A percentile compares a stretch with the other conserved stretches of the same genome.
Conservation (phyloP, 2,888 invertebrate species). For the Chymomyza procnemis region DNA sequence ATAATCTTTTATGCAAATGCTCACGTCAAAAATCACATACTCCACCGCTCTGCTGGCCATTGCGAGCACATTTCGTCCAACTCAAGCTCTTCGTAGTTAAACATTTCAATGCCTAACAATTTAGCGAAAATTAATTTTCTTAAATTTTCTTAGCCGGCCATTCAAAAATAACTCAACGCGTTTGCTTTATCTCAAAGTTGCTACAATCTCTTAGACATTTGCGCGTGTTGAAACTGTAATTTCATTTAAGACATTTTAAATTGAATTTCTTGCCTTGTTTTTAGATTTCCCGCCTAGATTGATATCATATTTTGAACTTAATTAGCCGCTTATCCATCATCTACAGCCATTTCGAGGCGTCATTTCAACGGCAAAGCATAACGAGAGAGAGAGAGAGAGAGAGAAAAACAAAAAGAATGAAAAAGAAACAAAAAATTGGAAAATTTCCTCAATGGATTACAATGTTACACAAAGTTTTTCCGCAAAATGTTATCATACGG, state of each 20-base stretch:
- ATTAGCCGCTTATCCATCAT: not conserved
- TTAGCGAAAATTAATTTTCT: too few species aligned
- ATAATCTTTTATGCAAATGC: too few species aligned
- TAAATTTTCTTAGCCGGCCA: too few species aligned
- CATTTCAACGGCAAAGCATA: not conserved
- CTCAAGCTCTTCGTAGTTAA: too few species aligned
- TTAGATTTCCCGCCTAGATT: not conserved
- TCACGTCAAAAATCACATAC: too few species aligned
- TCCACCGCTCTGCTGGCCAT: too few species aligned
- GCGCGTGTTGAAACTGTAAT: not conserved
- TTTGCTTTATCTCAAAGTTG: not conserved
- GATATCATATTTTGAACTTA: not conserved
- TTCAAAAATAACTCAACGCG: too few species aligned
- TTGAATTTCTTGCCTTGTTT: not conserved
- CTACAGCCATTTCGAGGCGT: not conserved
- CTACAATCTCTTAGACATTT: not conserved
- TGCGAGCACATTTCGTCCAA: too few species aligned
- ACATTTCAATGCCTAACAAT: too few species aligned
- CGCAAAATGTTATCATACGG: not conserved
- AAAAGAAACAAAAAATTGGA: not conserved
- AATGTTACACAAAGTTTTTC: conserved; percentile 1
- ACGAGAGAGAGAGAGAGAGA: too few species aligned
- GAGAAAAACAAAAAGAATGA: too few species aligned
- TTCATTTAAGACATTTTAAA: not conserved
- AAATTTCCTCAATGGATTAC: not conserved